phyloP scores from a whole-genome alignment of 2,113 vertebrate genomes.

The Leptobrachium leishanense region DNA sequence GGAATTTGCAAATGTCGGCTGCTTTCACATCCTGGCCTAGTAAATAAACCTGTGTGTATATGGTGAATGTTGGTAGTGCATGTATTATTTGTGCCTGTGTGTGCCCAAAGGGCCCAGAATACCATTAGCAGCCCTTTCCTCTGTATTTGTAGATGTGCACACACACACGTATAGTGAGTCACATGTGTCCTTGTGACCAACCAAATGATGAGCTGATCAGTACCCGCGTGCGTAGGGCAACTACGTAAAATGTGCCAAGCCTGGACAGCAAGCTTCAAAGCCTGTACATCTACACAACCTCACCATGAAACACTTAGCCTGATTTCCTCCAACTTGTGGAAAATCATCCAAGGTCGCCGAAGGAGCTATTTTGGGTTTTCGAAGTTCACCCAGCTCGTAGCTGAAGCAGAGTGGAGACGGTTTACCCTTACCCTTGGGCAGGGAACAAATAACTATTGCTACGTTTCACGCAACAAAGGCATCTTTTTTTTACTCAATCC shows the following conservation, averaged over 20 bases:
- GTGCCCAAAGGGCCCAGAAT: too few relatives aligned
- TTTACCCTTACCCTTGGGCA: slow-evolving; percentile 19
- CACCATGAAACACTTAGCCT: slow-evolving; percentile 21
- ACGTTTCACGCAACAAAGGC: slow-evolving; percentile 22
- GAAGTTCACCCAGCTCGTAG: slow-evolving; percentile 35
- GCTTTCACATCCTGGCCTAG: too few relatives aligned
- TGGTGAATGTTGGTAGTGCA: too few relatives aligned
- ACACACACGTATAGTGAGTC: too few relatives aligned
- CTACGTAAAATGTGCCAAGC: neutral
- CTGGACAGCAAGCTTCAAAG: slow-evolving; percentile 13
- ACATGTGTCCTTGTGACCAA: too few relatives aligned
- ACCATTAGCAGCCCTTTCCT: too few relatives aligned
- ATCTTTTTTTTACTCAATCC: slow-evolving; percentile 26
- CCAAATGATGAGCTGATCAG: neutral
- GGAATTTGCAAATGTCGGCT: too few relatives aligned
- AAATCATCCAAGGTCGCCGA: slow-evolving; percentile 21
- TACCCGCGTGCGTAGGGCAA: neutral
- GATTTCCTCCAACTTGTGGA: slow-evolving; percentile 25
- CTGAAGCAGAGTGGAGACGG: neutral
- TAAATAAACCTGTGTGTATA: too few relatives aligned
- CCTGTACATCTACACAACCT: neutral
- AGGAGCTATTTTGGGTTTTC: slow-evolving; percentile 25
- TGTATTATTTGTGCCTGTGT: too few relatives aligned
- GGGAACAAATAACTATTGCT: slow-evolving; percentile 26
- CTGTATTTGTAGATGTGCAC: too few relatives aligned